Evolutionary conservation across 2,113 vertebrate species (phyloP).

Genomic region (Eulemur macaco): DNA sequence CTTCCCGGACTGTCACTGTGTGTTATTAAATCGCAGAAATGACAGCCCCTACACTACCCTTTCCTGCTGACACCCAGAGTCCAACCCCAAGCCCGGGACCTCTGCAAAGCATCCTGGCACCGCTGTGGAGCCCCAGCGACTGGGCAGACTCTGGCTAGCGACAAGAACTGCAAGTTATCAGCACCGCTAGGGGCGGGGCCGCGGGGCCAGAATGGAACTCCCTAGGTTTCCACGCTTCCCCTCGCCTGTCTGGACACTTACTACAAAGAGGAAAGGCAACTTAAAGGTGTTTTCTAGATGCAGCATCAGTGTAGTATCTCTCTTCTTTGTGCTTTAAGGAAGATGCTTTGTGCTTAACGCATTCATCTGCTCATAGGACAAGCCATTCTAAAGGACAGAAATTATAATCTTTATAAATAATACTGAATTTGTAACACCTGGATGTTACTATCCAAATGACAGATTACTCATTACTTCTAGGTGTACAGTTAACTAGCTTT

Average conservation of each 20-base stretch:
- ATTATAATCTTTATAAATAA: slow-evolving; percentile 41
- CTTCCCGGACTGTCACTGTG: neutral
- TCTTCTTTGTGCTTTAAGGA: slow-evolving; percentile 82
- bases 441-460: slow-evolving; percentile 23
- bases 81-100: neutral
- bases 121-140: neutral
- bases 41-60: neutral
- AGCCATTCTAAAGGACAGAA: slow-evolving; percentile 38
- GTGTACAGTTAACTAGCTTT: neutral
- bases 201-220: neutral
- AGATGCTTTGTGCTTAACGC: slow-evolving; percentile 80
- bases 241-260: neutral
- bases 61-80: neutral
- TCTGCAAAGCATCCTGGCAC: neutral
- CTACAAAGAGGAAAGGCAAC: slow-evolving; percentile 64
- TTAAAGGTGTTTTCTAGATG: slow-evolving; percentile 2
- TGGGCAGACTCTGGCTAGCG: neutral
- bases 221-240: neutral
- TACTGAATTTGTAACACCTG: neutral
- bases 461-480: slow-evolving; percentile 2
- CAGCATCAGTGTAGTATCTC: slow-evolving; percentile 52
- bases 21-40: neutral
- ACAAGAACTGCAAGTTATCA: neutral
- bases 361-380: slow-evolving; percentile 58
- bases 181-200: neutral